Conservation (phyloP, 2,797 vertebrate species). For the Rhinophrynus dorsalis region DNA sequence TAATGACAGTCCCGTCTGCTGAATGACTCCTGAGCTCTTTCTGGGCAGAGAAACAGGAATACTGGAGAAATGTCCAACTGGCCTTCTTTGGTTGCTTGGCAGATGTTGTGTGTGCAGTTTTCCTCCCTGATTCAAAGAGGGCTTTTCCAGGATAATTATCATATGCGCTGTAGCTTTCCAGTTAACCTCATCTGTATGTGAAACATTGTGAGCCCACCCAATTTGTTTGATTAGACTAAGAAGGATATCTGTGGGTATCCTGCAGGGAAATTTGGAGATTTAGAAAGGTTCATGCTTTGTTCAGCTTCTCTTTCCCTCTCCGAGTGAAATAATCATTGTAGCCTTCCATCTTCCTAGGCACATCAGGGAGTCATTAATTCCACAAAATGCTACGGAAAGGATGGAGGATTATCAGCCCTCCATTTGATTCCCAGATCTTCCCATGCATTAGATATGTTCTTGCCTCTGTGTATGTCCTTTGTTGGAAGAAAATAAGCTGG, state of each 20-base stretch:
- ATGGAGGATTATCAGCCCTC: not conserved
- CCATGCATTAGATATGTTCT: too few relatives aligned
- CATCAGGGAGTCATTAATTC: slow-evolving; percentile 7
- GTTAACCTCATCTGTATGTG: slow-evolving; percentile 17
- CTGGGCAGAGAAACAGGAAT: not conserved
- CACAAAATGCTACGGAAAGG: not conserved
- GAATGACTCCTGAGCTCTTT: not conserved
- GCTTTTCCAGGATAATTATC: slow-evolving; percentile 3
- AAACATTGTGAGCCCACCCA: slow-evolving; percentile 1
- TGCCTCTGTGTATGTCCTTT: slow-evolving; percentile 9
- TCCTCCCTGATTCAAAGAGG: not conserved
- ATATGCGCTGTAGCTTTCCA: not conserved
- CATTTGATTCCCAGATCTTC: not conserved
- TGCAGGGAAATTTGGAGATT: slow-evolving; percentile 4
- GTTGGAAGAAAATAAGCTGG: not conserved
- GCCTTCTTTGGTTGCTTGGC: slow-evolving; percentile 1
- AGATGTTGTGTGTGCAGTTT: not conserved
- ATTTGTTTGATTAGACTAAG: not conserved
- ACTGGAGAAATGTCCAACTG: slow-evolving; percentile 10
- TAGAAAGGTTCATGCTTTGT: not conserved
- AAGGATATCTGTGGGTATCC: not conserved
- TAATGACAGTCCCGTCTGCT: slow-evolving; percentile 15
- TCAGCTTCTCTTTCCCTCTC: not conserved
- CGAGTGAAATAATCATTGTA: not conserved
- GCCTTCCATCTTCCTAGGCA: not conserved